A percentile compares a stretch with the other conserved stretches of the same genome.
These are phyloP conservation scores for Apodemus agrarius DNA, from an alignment of 2,797 vertebrate genomes.

Conservation along the genomic window DNA sequence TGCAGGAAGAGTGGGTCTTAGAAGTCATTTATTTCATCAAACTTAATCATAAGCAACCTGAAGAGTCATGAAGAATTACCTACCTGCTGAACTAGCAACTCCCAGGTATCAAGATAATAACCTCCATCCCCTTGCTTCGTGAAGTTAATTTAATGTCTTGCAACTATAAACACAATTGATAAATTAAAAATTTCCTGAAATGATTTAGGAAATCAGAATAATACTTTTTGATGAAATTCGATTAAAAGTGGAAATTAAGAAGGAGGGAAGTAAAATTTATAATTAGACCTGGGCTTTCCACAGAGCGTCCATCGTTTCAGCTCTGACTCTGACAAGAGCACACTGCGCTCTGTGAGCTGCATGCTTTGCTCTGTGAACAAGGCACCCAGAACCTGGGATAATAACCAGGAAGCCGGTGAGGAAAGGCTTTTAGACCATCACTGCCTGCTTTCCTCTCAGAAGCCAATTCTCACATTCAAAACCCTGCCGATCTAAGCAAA, in stretches of 20 bases:
- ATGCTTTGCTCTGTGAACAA: conserved; percentile 63
- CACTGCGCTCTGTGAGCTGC: neutral
- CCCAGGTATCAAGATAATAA: neutral
- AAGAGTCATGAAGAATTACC: neutral
- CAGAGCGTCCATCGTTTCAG: conserved; percentile 39
- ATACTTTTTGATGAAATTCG: conserved; percentile 37
- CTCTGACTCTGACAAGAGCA: conserved; percentile 55
- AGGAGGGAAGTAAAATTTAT: conserved; percentile 34
- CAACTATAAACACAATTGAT: conserved; percentile 29
- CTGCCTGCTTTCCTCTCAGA: conserved; percentile 48
- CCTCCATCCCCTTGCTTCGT: neutral
- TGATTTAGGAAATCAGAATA: conserved; percentile 65
- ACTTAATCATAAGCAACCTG: neutral
- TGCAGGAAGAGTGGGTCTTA: neutral
- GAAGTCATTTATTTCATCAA: neutral
- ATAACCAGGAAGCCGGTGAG: neutral
- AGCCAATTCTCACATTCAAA: conserved; percentile 53
- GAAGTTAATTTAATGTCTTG: conserved; percentile 19
- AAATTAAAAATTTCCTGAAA: conserved; percentile 58
- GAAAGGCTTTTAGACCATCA: conserved; percentile 35
- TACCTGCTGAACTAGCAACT: neutral
- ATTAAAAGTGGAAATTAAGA: conserved; percentile 21
- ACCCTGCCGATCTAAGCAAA: conserved; percentile 61
- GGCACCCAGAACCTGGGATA: neutral
- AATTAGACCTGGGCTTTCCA: conserved; percentile 19